These are phyloP conservation scores for Mamestra configurata DNA, from an alignment of 1,140 invertebrate genomes.

Conservation along the genomic window DNA sequence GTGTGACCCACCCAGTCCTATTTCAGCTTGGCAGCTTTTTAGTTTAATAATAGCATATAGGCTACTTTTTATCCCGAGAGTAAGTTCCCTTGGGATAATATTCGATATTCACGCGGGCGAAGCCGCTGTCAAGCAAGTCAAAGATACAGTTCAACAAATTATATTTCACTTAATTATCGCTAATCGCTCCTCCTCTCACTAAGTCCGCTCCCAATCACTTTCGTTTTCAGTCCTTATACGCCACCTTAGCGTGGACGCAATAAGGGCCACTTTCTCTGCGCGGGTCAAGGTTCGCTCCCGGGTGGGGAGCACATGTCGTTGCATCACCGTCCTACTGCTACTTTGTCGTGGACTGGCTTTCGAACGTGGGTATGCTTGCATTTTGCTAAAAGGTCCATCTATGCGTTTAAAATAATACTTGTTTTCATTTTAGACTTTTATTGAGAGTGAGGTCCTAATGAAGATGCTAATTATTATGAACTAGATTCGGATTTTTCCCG, in stretches of 20 bases:
- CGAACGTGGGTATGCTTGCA: neutral
- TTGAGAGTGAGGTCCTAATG: no score
- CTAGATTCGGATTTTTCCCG: no score
- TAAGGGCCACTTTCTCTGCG: slow-evolving; percentile 50
- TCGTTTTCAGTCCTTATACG: slow-evolving; percentile 36
- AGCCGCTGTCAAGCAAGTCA: no score
- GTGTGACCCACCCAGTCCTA: no score
- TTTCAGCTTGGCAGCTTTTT: no score
- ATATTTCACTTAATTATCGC: neutral
- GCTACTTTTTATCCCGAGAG: no score
- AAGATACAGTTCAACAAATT: neutral
- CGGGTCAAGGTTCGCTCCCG: slow-evolving; percentile 39
- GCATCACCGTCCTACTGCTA: neutral
- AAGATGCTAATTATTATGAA: no score
- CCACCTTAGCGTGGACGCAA: slow-evolving; percentile 9
- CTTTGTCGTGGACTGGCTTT: neutral
- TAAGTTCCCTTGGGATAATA: no score
- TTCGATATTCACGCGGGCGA: no score
- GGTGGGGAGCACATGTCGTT: slow-evolving; percentile 28
- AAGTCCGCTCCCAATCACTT: slow-evolving; percentile 17
- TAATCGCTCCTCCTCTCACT: neutral
- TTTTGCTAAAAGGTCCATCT: neutral
- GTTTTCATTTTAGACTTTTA: no score
- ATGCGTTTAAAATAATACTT: no score
- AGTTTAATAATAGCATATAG: no score